Evolutionary conservation across 2,888 invertebrate species (phyloP).

Genomic region (Hydrotaea cyrtoneurina): DNA sequence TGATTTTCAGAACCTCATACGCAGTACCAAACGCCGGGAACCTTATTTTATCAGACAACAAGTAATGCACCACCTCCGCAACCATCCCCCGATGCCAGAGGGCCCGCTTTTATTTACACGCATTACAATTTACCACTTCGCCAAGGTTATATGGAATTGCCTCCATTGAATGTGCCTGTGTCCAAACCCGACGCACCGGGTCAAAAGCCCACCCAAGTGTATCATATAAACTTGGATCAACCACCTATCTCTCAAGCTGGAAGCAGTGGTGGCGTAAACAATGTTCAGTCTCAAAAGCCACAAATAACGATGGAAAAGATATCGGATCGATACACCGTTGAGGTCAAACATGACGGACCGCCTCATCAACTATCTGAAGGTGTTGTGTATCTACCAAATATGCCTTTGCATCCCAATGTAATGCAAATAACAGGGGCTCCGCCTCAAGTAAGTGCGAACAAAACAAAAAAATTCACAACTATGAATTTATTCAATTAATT

Average conservation of each 20-base stretch:
- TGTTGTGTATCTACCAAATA: conserved; percentile 77
- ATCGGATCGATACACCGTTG: conserved; percentile 79
- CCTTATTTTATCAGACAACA: conserved; percentile 82
- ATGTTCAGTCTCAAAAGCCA: conserved; percentile 76
- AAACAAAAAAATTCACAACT: too few species aligned
- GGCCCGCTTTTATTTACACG: conserved; percentile 77
- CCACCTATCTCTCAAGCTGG: conserved; percentile 76
- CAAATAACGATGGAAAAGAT: conserved; percentile 80
- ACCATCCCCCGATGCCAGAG: conserved; percentile 78
- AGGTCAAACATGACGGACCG: conserved; percentile 77
- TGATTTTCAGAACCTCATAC: conserved; percentile 80
- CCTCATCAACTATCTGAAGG: conserved; percentile 77
- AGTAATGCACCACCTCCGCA: conserved; percentile 79
- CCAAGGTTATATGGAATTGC: conserved; percentile 78
- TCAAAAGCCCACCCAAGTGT: conserved; percentile 77
- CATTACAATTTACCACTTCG: conserved; percentile 77
- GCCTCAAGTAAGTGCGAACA: conserved; percentile 72
- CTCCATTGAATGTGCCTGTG: conserved; percentile 71
- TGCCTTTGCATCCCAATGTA: conserved; percentile 78
- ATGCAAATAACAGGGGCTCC: conserved; percentile 77
- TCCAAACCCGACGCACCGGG: conserved; percentile 75
- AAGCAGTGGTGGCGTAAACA: conserved; percentile 67
- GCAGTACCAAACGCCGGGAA: conserved; percentile 82
- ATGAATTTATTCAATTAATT: background rate
- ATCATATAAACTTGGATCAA: conserved; percentile 80